Evolutionary conservation across 2,888 invertebrate genomes (phyloP).

Genomic region (Anthophora plumipes): DNA sequence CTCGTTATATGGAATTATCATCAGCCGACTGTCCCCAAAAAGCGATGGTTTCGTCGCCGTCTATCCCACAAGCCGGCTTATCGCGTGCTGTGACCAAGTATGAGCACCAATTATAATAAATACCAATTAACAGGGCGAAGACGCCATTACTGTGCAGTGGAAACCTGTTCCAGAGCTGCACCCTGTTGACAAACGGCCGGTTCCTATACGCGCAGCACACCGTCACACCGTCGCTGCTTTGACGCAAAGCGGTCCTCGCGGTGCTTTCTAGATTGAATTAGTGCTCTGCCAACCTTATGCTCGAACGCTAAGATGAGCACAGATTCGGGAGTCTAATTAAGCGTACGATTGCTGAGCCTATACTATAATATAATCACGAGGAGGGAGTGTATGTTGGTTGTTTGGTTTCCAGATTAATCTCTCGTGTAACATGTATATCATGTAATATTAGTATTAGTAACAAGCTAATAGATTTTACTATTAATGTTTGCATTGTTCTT

Average conservation of each 20-base stretch:
- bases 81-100: slow-evolving; percentile 71
- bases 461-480: no score
- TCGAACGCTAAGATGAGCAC: slow-evolving; percentile 9
- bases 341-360: not conserved
- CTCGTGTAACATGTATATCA: no score
- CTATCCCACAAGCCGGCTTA: slow-evolving; percentile 59
- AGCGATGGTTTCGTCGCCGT: slow-evolving; percentile 55
- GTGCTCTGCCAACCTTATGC: slow-evolving; percentile 28
- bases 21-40: slow-evolving; percentile 51
- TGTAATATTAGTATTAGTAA: no score
- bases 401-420: no score
- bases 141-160: slow-evolving; percentile 74
- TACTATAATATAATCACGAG: no score
- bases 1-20: slow-evolving; percentile 81
- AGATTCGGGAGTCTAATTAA: slow-evolving; percentile 34
- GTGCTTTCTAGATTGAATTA: slow-evolving; percentile 50
- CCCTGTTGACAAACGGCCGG: slow-evolving; percentile 65
- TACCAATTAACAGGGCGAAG: slow-evolving; percentile 83
- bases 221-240: slow-evolving; percentile 46
- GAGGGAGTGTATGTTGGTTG: no score
- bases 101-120: slow-evolving; percentile 84
- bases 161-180: slow-evolving; percentile 66
- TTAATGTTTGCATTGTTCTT: no score
- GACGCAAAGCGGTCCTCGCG: slow-evolving; percentile 39
- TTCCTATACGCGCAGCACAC: slow-evolving; percentile 24